A percentile compares a stretch with the other conserved stretches of the same genome.
These are phyloP conservation scores for Burhinus bistriatus DNA, from an alignment of 2,113 vertebrate genomes.

Conservation along the genomic window DNA sequence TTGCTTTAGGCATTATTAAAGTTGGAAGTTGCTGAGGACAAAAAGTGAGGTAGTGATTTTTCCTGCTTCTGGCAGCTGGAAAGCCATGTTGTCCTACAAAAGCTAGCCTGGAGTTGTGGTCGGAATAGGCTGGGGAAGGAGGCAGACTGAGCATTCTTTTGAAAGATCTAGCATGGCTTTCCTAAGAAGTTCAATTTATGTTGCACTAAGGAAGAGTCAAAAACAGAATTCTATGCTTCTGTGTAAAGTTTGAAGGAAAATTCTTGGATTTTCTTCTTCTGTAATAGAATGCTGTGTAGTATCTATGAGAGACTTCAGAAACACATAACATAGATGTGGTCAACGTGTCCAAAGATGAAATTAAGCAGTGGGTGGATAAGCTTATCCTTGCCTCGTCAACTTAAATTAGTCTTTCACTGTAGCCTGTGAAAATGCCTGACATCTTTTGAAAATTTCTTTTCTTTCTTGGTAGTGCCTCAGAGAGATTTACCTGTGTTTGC, in stretches of 20 bases:
- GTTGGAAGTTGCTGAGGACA: not conserved
- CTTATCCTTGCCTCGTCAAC: not conserved
- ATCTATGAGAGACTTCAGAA: not conserved
- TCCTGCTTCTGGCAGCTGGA: not conserved
- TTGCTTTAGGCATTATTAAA: not conserved
- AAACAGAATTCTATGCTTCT: not conserved
- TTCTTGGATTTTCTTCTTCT: not conserved
- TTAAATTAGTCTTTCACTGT: not conserved
- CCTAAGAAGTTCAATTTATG: not conserved
- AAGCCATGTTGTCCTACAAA: not conserved
- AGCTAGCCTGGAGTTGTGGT: not conserved
- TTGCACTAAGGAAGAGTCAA: not conserved
- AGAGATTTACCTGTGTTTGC: not conserved
- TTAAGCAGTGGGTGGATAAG: not conserved
- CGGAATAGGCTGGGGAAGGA: not conserved
- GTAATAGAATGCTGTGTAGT: not conserved
- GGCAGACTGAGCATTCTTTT: not conserved
- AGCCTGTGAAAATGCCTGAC: not conserved
- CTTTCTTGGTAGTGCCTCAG: not conserved
- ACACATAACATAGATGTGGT: not conserved
- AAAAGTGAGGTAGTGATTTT: rapidly evolving
- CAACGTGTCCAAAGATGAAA: not conserved
- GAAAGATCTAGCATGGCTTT: not conserved
- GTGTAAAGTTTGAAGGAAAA: not conserved
- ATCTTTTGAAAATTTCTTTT: not conserved